Evolutionary conservation across 1,140 invertebrate genomes (phyloP).

Genomic region (Zaprionus gabonicus): DNA sequence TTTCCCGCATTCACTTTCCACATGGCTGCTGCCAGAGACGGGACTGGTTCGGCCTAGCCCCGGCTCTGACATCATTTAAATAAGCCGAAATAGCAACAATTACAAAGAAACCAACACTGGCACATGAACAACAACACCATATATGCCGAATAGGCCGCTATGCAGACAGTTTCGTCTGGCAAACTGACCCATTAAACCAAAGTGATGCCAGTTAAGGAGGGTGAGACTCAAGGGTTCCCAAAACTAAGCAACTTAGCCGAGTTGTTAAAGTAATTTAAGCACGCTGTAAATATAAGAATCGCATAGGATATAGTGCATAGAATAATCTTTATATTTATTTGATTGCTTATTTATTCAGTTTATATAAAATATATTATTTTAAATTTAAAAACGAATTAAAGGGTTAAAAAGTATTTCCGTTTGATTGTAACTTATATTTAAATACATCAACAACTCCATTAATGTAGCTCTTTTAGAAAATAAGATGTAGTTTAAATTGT

Average conservation of each 20-base stretch:
- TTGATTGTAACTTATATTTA: no score
- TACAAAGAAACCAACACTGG: slow-evolving; percentile 48
- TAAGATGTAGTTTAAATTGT: not conserved
- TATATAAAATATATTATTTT: no score
- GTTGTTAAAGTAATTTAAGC: not conserved
- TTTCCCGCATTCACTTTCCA: slow-evolving; percentile 83
- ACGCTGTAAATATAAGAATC: not conserved
- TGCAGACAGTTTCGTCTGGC: slow-evolving; percentile 19
- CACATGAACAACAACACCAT: not conserved
- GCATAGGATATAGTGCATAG: not conserved
- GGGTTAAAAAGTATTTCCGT: no score
- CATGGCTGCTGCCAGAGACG: slow-evolving; percentile 61
- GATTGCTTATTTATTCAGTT: not conserved
- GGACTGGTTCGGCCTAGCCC: slow-evolving; percentile 37
- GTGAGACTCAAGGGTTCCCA: not conserved
- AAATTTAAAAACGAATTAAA: no score
- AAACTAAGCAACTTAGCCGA: not conserved
- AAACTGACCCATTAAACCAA: slow-evolving; percentile 63
- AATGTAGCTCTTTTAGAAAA: not conserved
- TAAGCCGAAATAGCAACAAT: slow-evolving; percentile 63
- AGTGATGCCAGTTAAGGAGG: slow-evolving; percentile 11
- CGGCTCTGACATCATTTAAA: slow-evolving; percentile 74
- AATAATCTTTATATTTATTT: not conserved
- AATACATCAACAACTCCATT: not conserved
- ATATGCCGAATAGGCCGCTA: slow-evolving; percentile 29